These are phyloP conservation scores for Actenoides hombroni DNA, from an alignment of 2,113 vertebrate species.

Conservation along the genomic window DNA sequence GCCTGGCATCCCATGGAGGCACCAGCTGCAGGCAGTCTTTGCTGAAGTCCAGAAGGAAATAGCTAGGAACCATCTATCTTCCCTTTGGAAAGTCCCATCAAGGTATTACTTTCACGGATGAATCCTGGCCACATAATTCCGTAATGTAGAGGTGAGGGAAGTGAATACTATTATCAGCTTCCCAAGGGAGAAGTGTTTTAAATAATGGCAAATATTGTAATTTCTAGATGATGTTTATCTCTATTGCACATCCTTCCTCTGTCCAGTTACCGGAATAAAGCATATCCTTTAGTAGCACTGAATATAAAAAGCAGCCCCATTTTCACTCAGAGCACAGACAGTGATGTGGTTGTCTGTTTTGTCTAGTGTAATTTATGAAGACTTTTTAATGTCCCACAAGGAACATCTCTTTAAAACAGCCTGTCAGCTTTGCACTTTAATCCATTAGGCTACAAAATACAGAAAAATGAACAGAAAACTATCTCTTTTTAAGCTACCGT, in stretches of 20 bases:
- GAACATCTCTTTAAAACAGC: background rate
- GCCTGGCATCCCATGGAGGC: background rate
- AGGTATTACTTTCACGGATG: background rate
- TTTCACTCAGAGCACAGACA: background rate
- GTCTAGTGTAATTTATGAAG: background rate
- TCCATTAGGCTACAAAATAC: conserved; percentile 6
- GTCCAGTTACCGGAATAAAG: background rate
- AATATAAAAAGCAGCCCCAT: background rate
- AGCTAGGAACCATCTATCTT: background rate
- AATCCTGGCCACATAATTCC: background rate
- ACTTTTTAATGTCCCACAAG: conserved; percentile 1
- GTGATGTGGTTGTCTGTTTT: background rate
- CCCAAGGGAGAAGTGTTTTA: background rate
- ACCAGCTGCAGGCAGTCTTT: background rate
- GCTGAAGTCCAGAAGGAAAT: background rate
- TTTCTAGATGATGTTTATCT: background rate
- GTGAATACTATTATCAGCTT: background rate
- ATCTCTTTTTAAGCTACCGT: background rate
- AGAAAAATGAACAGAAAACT: background rate
- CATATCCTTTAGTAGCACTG: background rate
- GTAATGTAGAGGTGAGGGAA: background rate
- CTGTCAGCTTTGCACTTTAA: conserved; percentile 15
- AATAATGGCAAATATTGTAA: background rate
- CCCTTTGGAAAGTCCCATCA: background rate
- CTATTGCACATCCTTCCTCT: background rate